phyloP scores from a whole-genome alignment of 2,888 invertebrate species.

The Neria commutata region DNA sequence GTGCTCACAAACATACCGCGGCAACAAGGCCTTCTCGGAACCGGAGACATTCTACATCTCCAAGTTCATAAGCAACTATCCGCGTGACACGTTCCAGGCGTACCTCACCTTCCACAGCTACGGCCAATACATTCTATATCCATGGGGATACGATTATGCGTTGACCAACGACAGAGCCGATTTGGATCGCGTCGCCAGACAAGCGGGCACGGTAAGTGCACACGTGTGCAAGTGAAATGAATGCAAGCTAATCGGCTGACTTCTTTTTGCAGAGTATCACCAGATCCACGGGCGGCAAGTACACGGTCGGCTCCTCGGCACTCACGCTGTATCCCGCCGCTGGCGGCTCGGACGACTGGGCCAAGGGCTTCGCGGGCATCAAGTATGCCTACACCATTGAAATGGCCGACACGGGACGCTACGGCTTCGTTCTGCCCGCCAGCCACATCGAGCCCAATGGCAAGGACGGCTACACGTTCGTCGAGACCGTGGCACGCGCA shows the following conservation, averaged over 20 bases:
- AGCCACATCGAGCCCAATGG: slow-evolving; percentile 76
- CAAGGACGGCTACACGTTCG: slow-evolving; percentile 75
- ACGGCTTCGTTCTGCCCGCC: slow-evolving; percentile 87
- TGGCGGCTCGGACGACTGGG: slow-evolving; percentile 91
- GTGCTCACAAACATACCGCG: slow-evolving; percentile 82
- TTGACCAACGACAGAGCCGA: slow-evolving; percentile 74
- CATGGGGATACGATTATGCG: slow-evolving; percentile 84
- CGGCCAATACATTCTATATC: slow-evolving; percentile 83
- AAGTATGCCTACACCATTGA: slow-evolving; percentile 91
- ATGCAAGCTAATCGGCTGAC: not conserved
- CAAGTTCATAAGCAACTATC: slow-evolving; percentile 63
- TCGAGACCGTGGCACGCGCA: slow-evolving; percentile 69
- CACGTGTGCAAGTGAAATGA: not conserved
- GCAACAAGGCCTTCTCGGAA: slow-evolving; percentile 82
- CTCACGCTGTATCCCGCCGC: slow-evolving; percentile 79
- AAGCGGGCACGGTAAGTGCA: slow-evolving; percentile 69
- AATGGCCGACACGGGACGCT: slow-evolving; percentile 80
- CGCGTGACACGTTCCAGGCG: slow-evolving; percentile 68
- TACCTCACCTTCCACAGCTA: slow-evolving; percentile 85
- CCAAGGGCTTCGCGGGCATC: slow-evolving; percentile 79
- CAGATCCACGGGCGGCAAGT: slow-evolving; percentile 64
- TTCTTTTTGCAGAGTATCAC: slow-evolving; percentile 62
- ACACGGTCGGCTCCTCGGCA: slow-evolving; percentile 79
- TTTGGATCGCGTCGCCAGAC: slow-evolving; percentile 72
- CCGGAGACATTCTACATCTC: slow-evolving; percentile 78